Evolutionary conservation across 2,113 vertebrate species (phyloP).

Genomic region (Alethe castanea): DNA sequence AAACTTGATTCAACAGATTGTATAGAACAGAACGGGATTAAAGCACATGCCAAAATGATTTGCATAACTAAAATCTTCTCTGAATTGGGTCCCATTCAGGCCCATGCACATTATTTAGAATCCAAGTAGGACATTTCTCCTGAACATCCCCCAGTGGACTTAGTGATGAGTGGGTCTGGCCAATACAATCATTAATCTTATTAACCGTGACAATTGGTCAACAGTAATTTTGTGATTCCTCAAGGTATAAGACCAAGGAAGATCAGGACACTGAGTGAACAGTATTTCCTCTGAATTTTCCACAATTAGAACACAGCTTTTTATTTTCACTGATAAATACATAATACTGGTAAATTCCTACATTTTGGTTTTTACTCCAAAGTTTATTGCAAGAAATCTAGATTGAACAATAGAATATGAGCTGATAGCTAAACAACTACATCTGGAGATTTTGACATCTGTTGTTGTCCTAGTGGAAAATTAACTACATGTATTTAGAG

Average conservation of each 20-base stretch:
- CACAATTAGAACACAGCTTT: not conserved
- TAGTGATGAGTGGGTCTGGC: not conserved
- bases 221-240: not conserved
- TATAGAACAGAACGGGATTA: not conserved
- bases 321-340: not conserved
- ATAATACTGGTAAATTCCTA: not conserved
- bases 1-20: not conserved
- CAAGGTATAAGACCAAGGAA: not conserved
- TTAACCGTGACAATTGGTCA: not conserved
- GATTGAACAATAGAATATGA: not conserved
- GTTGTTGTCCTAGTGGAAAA: not conserved
- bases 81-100: not conserved
- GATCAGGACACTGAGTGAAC: not conserved
- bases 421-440: not conserved
- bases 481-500: not conserved
- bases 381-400: not conserved
- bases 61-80: not conserved
- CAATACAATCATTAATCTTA: not conserved
- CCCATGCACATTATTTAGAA: not conserved
- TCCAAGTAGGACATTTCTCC: not conserved
- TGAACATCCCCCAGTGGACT: not conserved
- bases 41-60: not conserved
- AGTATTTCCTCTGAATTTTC: not conserved
- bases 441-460: not conserved
- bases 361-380: rapidly evolving